Percentiles rank a stretch among this genome's conserved stretches.
phyloP scores from a whole-genome alignment of 2,888 invertebrate genomes.

The Tenthredo livida region DNA sequence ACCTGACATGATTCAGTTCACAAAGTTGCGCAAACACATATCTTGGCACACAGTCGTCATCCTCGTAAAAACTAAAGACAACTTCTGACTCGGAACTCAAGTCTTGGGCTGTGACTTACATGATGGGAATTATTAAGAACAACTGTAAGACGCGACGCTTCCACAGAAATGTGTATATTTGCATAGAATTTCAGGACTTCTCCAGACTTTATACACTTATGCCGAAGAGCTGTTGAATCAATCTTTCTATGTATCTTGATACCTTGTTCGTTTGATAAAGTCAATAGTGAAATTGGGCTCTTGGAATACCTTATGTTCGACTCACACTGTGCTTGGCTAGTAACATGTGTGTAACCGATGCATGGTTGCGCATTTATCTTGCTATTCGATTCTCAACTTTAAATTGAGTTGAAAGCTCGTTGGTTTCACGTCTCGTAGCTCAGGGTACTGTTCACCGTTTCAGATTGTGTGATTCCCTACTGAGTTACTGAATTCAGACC shows the following conservation, averaged over 20 bases:
- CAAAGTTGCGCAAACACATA: conserved; percentile 49
- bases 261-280: not conserved
- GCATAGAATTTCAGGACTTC: not conserved
- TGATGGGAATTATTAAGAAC: not conserved
- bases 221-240: not conserved
- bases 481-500: not conserved
- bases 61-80: conserved; percentile 12
- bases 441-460: not conserved
- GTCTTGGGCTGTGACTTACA: not conserved
- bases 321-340: not conserved
- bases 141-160: not conserved
- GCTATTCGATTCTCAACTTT: not conserved
- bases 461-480: not conserved
- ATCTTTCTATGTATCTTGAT: not conserved
- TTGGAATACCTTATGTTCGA: not conserved
- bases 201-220: not conserved
- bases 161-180: not conserved
- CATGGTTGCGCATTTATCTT: not conserved
- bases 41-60: conserved; percentile 29
- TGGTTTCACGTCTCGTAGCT: not conserved
- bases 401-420: not conserved
- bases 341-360: not conserved
- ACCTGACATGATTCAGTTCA: conserved; percentile 53
- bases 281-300: not conserved
- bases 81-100: not conserved